Conservation (phyloP, 2,797 vertebrate genomes). For the Decapterus maruadsi region DNA sequence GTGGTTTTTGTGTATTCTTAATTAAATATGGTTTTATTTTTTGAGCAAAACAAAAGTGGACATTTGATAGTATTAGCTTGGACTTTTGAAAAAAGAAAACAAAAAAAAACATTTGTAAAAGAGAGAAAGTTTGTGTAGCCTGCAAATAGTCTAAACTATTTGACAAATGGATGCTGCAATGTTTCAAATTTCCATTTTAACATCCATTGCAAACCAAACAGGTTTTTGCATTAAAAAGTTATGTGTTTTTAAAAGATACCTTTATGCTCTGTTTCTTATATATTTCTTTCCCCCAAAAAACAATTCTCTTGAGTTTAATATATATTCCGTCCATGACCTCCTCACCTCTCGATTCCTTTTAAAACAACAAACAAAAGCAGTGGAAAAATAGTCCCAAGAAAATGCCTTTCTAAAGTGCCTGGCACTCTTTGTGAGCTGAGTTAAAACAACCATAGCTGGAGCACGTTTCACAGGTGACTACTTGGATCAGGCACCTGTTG, state of each 20-base stretch:
- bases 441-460: background rate
- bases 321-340: background rate
- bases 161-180: background rate
- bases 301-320: background rate
- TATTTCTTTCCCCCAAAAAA: background rate
- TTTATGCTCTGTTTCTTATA: background rate
- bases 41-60: background rate
- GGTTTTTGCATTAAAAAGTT: background rate
- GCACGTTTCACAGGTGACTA: constrained; percentile 13
- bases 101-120: too few relatives aligned
- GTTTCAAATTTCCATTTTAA: background rate
- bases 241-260: background rate
- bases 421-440: background rate
- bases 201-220: background rate
- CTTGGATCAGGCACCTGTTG: constrained; percentile 25
- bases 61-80: background rate
- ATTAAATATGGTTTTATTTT: background rate
- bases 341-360: background rate
- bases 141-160: background rate
- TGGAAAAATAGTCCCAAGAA: background rate
- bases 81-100: background rate
- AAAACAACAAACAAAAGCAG: background rate
- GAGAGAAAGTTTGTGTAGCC: too few relatives aligned
- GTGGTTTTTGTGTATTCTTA: background rate
- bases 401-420: background rate